phyloP scores from a whole-genome alignment of 2,797 vertebrate species.

The Smutsia gigantea region DNA sequence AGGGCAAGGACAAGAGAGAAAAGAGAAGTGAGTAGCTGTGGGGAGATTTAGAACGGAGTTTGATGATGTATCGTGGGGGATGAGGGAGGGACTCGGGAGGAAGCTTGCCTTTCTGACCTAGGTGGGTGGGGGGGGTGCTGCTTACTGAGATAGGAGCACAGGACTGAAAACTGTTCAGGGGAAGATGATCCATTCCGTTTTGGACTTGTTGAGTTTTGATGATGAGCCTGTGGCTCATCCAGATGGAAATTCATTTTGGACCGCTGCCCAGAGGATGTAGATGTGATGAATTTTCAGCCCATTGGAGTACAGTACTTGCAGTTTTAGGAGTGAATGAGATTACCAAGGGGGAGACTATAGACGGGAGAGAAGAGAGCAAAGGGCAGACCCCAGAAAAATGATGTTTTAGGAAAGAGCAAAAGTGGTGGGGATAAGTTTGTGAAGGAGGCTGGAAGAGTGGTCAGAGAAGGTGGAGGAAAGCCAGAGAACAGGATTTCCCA shows the following conservation, averaged over 20 bases:
- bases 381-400: not conserved
- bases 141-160: not conserved
- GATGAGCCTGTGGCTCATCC: not conserved
- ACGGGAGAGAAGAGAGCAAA: not conserved
- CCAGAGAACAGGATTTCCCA: no score
- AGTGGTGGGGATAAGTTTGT: not conserved
- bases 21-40: not conserved
- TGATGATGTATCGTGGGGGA: not conserved
- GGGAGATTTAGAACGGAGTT: constrained; percentile 2
- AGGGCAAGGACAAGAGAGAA: not conserved
- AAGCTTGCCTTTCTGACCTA: not conserved
- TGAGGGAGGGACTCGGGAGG: not conserved
- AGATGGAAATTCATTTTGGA: not conserved
- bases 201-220: not conserved
- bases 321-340: not conserved
- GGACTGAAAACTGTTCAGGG: not conserved
- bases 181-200: not conserved
- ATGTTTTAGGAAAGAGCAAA: not conserved
- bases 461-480: not conserved
- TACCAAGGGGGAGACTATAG: not conserved
- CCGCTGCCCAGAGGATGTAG: not conserved
- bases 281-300: not conserved
- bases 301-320: not conserved
- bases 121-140: not conserved
- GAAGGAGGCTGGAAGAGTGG: not conserved